A percentile compares a stretch with the other conserved stretches of the same genome.
These are phyloP conservation scores for Mus minutoides DNA, from an alignment of 2,797 vertebrate genomes.

Conservation along the genomic window DNA sequence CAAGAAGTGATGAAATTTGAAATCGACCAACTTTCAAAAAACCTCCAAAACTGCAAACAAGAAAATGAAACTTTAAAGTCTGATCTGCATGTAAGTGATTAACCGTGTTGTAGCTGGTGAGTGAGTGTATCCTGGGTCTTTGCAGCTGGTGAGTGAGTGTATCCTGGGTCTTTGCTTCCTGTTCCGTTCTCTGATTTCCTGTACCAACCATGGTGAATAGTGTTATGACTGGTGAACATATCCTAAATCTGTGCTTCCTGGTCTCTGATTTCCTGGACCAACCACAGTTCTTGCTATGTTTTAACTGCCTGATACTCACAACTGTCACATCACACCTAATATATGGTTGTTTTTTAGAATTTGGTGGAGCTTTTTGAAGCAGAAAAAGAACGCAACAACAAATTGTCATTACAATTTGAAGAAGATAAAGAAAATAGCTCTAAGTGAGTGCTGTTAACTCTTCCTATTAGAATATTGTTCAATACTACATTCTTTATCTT, in stretches of 20 bases:
- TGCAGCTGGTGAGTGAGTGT: background rate
- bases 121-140: background rate
- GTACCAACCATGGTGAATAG: background rate
- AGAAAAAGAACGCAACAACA: slow-evolving; percentile 90
- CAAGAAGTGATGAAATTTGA: slow-evolving; percentile 97
- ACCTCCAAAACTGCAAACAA: slow-evolving; percentile 89
- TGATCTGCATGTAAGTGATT: slow-evolving; percentile 88
- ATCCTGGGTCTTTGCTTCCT: background rate
- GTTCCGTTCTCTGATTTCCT: background rate
- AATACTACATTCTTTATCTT: background rate
- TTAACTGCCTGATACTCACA: background rate
- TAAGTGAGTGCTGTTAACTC: slow-evolving; percentile 90
- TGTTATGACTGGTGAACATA: background rate
- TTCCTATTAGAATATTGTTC: slow-evolving; percentile 31
- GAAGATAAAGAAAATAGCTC: slow-evolving; percentile 95
- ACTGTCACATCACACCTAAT: slow-evolving; percentile 37
- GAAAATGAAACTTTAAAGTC: slow-evolving; percentile 89
- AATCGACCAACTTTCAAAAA: slow-evolving; percentile 91
- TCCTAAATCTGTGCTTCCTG: background rate
- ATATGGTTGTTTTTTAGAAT: slow-evolving; percentile 86
- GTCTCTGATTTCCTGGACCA: background rate
- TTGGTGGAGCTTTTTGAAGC: slow-evolving; percentile 89
- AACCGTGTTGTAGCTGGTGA: background rate
- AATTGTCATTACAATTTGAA: slow-evolving; percentile 91
- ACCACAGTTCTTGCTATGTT: background rate